Conservation (phyloP, 2,113 vertebrate species). For the Erythrocercus mccallii region DNA sequence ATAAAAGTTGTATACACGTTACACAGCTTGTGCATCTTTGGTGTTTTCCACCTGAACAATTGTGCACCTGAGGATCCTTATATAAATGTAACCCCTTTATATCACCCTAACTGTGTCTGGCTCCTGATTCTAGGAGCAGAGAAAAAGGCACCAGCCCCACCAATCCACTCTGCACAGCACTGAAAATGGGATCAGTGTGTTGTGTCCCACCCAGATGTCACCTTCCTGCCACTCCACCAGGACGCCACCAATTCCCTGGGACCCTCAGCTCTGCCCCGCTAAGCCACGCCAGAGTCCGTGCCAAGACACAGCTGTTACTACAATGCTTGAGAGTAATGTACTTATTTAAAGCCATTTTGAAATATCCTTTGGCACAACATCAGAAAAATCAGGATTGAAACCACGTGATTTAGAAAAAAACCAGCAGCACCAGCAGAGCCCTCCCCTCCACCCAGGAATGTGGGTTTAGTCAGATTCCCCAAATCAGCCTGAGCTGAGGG, state of each 20-base stretch:
- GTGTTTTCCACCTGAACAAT: rapidly evolving
- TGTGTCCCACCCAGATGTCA: neutral
- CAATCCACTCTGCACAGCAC: neutral
- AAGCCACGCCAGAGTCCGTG: rapidly evolving
- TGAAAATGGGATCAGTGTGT: neutral
- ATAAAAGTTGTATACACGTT: rapidly evolving
- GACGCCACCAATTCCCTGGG: neutral
- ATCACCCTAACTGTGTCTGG: neutral
- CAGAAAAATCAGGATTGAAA: neutral
- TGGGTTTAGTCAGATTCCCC: neutral
- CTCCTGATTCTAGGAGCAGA: neutral
- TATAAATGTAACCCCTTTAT: neutral
- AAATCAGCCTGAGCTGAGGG: neutral
- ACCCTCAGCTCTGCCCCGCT: neutral
- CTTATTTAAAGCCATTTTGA: neutral
- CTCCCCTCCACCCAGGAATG: neutral
- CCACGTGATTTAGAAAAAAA: neutral
- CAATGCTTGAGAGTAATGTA: neutral
- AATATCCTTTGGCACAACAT: neutral
- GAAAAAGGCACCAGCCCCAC: neutral
- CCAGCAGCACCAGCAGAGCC: neutral
- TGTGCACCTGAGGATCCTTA: neutral
- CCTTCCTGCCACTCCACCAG: neutral
- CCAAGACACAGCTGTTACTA: rapidly evolving
- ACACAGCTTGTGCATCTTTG: rapidly evolving